A percentile compares a stretch with the other conserved stretches of the same genome.
Conservation (phyloP, 2,113 vertebrate species). For the Calidris pugnax region DNA sequence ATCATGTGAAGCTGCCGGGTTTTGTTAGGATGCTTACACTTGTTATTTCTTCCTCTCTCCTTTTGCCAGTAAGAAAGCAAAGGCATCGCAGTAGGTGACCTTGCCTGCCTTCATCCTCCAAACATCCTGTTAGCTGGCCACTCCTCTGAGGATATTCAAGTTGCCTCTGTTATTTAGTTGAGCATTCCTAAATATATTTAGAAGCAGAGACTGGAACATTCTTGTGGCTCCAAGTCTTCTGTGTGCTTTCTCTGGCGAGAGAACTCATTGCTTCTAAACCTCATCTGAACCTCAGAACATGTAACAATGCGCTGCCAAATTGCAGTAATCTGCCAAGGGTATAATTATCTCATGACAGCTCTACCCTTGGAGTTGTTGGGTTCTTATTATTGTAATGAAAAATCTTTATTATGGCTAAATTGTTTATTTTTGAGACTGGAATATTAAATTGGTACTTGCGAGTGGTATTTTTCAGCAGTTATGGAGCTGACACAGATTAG, state of each 20-base stretch:
- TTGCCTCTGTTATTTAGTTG: slow-evolving; percentile 7
- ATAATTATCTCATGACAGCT: slow-evolving; percentile 67
- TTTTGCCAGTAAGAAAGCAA: neutral
- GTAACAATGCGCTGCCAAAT: slow-evolving; percentile 60
- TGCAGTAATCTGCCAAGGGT: slow-evolving; percentile 62
- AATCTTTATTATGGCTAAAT: slow-evolving; percentile 62
- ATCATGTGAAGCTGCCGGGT: neutral
- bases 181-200: slow-evolving; percentile 28
- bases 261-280: slow-evolving; percentile 48
- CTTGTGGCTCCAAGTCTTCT: neutral
- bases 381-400: slow-evolving; percentile 65
- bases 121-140: neutral
- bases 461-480: slow-evolving; percentile 26
- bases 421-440: slow-evolving; percentile 55
- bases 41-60: neutral
- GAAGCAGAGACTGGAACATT: slow-evolving; percentile 36
- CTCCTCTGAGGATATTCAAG: neutral
- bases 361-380: slow-evolving; percentile 63
- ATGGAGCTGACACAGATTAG: slow-evolving; percentile 1
- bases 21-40: neutral
- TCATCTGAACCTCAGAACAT: slow-evolving; percentile 50
- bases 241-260: neutral
- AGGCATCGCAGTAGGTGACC: neutral
- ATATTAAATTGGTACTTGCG: slow-evolving; percentile 30
- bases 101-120: neutral